A percentile compares a stretch with the other conserved stretches of the same genome.
Evolutionary conservation across 2,113 vertebrate genomes (phyloP).

Genomic region (Oreotragus oreotragus): DNA sequence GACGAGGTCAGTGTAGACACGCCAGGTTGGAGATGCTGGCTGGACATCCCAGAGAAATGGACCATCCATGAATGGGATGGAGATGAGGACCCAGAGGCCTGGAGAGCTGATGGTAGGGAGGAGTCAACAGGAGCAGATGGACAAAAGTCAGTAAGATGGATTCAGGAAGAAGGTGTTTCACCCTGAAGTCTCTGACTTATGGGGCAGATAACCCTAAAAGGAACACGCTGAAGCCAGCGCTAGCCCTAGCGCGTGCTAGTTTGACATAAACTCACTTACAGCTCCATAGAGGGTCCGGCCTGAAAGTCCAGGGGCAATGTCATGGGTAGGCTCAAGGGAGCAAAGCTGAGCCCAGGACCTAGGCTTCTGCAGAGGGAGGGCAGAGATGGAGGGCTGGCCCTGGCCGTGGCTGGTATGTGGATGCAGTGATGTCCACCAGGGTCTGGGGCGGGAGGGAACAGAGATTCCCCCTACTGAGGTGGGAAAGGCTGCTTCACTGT

Average conservation of each 20-base stretch:
- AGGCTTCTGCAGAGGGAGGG: background rate
- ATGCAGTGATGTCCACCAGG: background rate
- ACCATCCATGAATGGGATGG: background rate
- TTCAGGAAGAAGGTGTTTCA: background rate
- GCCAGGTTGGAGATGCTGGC: background rate
- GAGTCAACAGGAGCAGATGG: background rate
- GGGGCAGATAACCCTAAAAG: background rate
- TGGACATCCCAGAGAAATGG: background rate
- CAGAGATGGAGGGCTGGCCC: background rate
- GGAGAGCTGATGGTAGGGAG: background rate
- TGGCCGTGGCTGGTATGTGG: background rate
- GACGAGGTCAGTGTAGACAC: background rate
- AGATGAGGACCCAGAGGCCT: background rate
- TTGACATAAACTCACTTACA: background rate
- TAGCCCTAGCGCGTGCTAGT: rapidly evolving
- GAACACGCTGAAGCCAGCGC: background rate
- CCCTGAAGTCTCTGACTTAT: background rate
- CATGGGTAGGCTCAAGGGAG: background rate
- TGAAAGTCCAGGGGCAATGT: background rate
- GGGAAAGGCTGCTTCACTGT: background rate
- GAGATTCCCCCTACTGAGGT: background rate
- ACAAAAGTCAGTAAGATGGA: background rate
- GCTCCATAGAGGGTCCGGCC: background rate
- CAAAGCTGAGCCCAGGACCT: background rate
- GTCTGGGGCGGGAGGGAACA: background rate